Evolutionary conservation across 1,140 invertebrate species (phyloP).

Genomic region (Drosophila parvula): DNA sequence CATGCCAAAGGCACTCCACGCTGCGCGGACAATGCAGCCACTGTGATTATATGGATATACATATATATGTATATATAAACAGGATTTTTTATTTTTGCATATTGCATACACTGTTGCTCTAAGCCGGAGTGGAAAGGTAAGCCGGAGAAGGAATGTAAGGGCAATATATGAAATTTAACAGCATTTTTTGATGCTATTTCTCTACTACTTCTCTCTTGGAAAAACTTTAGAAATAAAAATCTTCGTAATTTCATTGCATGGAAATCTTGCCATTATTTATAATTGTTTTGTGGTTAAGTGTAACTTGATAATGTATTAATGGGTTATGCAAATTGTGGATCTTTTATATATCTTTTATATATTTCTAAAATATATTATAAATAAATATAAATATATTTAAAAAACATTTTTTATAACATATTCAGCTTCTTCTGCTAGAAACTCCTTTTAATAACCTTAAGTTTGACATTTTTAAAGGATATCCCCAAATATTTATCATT

Average conservation of each 20-base stretch:
- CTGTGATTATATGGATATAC: constrained; percentile 42
- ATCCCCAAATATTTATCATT: neutral
- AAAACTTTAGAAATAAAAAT: neutral
- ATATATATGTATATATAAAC: neutral
- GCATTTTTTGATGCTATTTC: neutral
- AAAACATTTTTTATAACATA: no score
- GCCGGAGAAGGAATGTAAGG: neutral
- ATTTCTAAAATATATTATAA: no score
- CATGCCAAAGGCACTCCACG: constrained; percentile 52
- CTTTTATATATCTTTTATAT: no score
- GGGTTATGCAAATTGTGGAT: no score
- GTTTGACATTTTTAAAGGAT: neutral
- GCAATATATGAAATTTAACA: neutral
- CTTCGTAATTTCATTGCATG: no score
- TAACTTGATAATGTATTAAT: no score
- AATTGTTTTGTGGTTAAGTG: no score
- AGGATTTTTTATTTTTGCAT: constrained; percentile 16
- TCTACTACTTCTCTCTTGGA: neutral
- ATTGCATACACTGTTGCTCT: neutral
- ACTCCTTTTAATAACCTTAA: neutral
- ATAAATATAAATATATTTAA: no score
- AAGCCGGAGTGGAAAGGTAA: neutral
- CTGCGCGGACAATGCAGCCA: constrained; percentile 46
- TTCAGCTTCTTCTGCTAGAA: no score
- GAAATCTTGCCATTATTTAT: neutral